phyloP scores from a whole-genome alignment of 2,797 vertebrate genomes.

The Hippocampus kuda region DNA sequence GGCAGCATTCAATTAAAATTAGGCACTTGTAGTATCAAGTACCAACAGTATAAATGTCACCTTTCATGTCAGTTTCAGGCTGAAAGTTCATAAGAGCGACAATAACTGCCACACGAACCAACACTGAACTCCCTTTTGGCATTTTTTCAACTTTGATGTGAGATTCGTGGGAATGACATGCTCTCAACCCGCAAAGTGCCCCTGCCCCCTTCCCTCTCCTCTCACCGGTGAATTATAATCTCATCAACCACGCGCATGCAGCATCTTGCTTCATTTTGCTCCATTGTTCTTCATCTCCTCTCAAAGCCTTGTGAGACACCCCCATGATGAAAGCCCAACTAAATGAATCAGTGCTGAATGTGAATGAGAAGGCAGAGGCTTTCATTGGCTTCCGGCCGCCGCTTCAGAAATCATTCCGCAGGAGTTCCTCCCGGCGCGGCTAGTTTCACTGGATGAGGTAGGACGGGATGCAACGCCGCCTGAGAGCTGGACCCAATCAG shows the following conservation, averaged over 20 bases:
- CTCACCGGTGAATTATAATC: background rate
- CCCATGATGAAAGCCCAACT: background rate
- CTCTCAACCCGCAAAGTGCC: background rate
- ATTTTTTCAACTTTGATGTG: background rate
- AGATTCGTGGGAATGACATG: background rate
- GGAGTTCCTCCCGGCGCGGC: background rate
- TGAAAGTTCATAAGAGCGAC: background rate
- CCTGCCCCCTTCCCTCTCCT: too few species aligned
- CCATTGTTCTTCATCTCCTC: slow-evolving; percentile 1
- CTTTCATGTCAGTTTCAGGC: background rate
- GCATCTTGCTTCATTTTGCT: background rate
- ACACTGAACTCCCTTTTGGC: background rate
- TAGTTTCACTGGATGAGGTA: background rate
- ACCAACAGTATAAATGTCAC: background rate
- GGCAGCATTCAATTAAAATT: background rate
- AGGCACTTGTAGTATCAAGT: background rate
- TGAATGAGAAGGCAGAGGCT: background rate
- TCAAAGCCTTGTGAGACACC: background rate
- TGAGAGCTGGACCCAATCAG: background rate
- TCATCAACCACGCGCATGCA: background rate
- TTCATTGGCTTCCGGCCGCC: background rate
- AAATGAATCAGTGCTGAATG: background rate
- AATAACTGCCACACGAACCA: background rate
- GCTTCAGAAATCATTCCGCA: background rate
- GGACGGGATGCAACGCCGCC: background rate